Evolutionary conservation across 2,888 invertebrate genomes (phyloP).

Genomic region (Dynastes tityus): DNA sequence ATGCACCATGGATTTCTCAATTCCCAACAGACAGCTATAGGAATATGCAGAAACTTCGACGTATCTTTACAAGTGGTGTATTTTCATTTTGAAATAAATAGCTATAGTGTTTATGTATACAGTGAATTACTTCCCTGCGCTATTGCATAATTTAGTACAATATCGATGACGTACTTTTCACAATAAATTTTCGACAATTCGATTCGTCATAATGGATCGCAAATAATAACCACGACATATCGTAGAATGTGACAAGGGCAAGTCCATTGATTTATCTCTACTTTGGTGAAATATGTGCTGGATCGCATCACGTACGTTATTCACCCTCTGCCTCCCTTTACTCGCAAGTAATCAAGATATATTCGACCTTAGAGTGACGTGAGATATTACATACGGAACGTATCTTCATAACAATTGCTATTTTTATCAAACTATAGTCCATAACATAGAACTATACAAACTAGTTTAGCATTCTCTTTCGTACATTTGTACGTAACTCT

Average conservation of each 20-base stretch:
- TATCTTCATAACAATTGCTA: conserved; percentile 56
- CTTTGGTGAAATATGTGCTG: conserved; percentile 68
- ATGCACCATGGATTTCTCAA: too few relatives aligned
- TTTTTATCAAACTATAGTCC: neutral
- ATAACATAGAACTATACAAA: neutral
- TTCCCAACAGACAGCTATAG: too few relatives aligned
- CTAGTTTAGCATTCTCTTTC: neutral
- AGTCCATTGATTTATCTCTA: conserved; percentile 68
- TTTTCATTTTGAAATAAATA: too few relatives aligned
- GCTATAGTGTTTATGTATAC: too few relatives aligned
- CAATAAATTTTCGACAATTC: conserved; percentile 24
- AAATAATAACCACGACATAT: conserved; percentile 62
- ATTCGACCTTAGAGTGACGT: conserved; percentile 68
- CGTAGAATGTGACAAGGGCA: conserved; percentile 64
- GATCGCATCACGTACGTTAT: conserved; percentile 66
- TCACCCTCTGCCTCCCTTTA: conserved; percentile 59
- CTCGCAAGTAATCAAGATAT: conserved; percentile 67
- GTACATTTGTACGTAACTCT: too few relatives aligned
- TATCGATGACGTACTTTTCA: conserved; percentile 14
- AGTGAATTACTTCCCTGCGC: too few relatives aligned
- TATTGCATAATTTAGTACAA: neutral
- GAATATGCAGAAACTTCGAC: too few relatives aligned
- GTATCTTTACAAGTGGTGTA: too few relatives aligned
- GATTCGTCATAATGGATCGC: conserved; percentile 39
- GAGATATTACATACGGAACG: conserved; percentile 68